phyloP scores from a whole-genome alignment of 2,888 invertebrate species.

The Temnothorax ravouxi region DNA sequence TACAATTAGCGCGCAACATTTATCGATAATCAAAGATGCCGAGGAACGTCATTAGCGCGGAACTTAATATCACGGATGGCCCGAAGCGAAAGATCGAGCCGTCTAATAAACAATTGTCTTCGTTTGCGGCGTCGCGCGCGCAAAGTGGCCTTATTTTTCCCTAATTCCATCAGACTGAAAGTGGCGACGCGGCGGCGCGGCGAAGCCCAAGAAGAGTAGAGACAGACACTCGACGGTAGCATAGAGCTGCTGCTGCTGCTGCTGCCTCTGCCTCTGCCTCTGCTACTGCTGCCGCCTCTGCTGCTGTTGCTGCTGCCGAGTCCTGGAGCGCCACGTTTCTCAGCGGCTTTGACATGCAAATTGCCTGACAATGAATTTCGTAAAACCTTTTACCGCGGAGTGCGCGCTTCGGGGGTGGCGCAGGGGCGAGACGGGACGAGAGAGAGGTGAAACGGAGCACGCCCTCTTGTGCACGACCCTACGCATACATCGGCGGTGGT shows the following conservation, averaged over 20 bases:
- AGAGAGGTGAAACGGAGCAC: conserved; percentile 64
- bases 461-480: conserved; percentile 55
- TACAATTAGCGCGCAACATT: background rate
- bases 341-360: conserved; percentile 84
- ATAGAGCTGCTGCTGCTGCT: conserved; percentile 9
- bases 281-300: background rate
- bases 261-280: background rate
- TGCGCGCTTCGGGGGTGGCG: conserved; percentile 77
- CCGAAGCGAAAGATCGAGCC: conserved; percentile 30
- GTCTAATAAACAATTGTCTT: conserved; percentile 63
- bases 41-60: background rate
- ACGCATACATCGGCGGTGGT: conserved; percentile 42
- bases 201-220: conserved; percentile 48
- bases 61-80: background rate
- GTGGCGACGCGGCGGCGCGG: conserved; percentile 47
- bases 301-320: conserved; percentile 59
- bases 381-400: conserved; percentile 85
- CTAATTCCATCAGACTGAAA: conserved; percentile 75
- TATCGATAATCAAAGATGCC: background rate
- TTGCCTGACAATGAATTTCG: conserved; percentile 85
- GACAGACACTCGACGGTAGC: conserved; percentile 57
- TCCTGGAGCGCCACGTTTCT: conserved; percentile 76
- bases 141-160: conserved; percentile 79
- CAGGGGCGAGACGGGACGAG: conserved; percentile 42
- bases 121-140: conserved; percentile 51